These are phyloP conservation scores for Drosophila falleni DNA, from an alignment of 2,888 invertebrate genomes.

Conservation along the genomic window DNA sequence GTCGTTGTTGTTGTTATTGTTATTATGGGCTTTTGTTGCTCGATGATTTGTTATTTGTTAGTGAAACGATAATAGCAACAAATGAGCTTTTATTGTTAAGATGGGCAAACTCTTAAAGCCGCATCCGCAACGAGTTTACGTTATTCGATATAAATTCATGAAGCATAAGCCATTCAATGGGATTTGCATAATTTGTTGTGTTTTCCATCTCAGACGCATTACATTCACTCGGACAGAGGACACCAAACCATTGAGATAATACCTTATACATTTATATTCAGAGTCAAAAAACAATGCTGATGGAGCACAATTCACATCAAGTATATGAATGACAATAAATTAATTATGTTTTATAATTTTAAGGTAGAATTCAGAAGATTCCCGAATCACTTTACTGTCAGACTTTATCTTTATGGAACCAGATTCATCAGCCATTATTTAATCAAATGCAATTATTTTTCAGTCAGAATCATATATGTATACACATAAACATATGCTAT, in stretches of 20 bases:
- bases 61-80: conserved; percentile 81
- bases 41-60: conserved; percentile 80
- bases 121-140: conserved; percentile 45
- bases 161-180: conserved; percentile 76
- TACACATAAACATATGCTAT: conserved; percentile 2
- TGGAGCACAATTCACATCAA: neutral
- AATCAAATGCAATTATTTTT: conserved; percentile 10
- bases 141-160: conserved; percentile 80
- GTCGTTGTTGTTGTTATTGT: conserved; percentile 7
- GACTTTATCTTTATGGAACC: neutral
- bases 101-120: conserved; percentile 65
- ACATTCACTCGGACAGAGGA: conserved; percentile 7
- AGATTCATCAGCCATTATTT: conserved; percentile 9
- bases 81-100: conserved; percentile 81
- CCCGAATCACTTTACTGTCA: neutral
- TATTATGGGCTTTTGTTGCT: conserved; percentile 34
- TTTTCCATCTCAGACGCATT: conserved; percentile 21
- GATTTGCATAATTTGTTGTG: conserved; percentile 75
- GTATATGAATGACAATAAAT: neutral
- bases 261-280: conserved; percentile 7
- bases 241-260: neutral
- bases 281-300: neutral
- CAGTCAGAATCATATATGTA: neutral
- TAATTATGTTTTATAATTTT: neutral
- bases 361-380: neutral